Evolutionary conservation across 1,140 invertebrate genomes (phyloP), one percentile per base, ranked within the genome.

Genomic region (Micrasema longulum): DNA sequence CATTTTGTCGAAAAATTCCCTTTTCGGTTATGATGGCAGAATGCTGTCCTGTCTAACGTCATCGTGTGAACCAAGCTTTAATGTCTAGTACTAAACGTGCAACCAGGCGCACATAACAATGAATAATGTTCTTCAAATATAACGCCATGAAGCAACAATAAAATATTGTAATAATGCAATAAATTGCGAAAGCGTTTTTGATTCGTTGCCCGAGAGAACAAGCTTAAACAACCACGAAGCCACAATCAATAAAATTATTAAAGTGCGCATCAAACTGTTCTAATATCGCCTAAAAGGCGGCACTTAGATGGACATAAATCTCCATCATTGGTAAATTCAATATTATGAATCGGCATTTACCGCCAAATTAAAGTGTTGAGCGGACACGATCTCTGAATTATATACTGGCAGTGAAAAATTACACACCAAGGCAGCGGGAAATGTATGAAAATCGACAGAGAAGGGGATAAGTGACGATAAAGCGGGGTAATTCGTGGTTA

Each of bases 311-410:
- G 18, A 16, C 1, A 60, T 60, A 60, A 60, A 60, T 60, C 55
- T 60, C 55, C 5, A 60, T 60, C 55, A 60, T 60, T 60, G 55
- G 36, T 60, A 60, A 60, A 60, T 60, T 60, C 55, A 60, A 60
- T 60, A 60, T 60, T 60, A 60, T 60, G 55, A 60, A 60, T 60
- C 55, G 55, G 55, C 55, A 14, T 60, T 60, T 60, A 60, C 55
- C 55, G 55, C 55, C 55, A 60, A 60, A 64, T 64, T 45, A 47
- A 47, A 48, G 60, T 47, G 53, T 47, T 47, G 43, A 9, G 2
- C 60, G 12, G 43, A 64, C 43, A 47, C 43, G 60, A 64, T n/a
- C 60, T 38, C n/a, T 64, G 60, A 45, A 45, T 64, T 64, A 64
- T 35, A 64, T 26, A 41, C 23, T 47, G 43, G 14, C 41, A 31